Base-by-base conservation (phyloP, 2,113 vertebrate genomes). In the Fulmarus glacialis region DNA sequence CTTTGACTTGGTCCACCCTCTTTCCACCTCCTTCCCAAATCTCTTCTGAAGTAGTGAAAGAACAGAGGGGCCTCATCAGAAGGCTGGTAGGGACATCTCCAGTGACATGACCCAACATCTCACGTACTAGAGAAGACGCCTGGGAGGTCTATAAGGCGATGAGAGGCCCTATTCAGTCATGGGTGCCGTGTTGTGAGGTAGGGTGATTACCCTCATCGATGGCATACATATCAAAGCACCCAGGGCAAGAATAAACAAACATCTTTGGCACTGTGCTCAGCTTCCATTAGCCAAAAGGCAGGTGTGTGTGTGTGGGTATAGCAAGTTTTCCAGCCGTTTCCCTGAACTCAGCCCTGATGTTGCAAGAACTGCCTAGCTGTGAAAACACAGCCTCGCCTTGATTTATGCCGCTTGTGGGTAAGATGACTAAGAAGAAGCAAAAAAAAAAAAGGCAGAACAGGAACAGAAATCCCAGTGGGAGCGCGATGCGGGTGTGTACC, bases 351-450 rank as follows among this genome's bases (percentile, higher is more conserved):
- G 59, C 87, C 93, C 96, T 93, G 93, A 87, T 96, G 94, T 96
- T 95, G 97, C 89, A 97, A 96, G 91, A 94, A 56, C 36, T 67
- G 72, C 86, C 73, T 95, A 96, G 95, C 95, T 97, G 84, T 93
- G 92, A 96, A 97, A 97, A 95, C 92, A 93, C 5, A 24, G 91
- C 95, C 94, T 96, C 94, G 91, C 93, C 95, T 97, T 97, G 89
- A 96, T 97, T 97, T 97, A 96, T 93, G 89, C 95, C 0, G 3
- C 74, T 96, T 96, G 93, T 91, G 94, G 95, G 89, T 77, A 94
- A 91, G 78, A 97, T 96, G 96, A 97, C 95, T 97, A 96, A 97
- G 91, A 96, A 77, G 38, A 50, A 63, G 36, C 42, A 19, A 2
- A 34, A 72, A 75, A 32, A 30, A 48, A n/a, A 66, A 68, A 8